Percentiles rank a stretch among this genome's conserved stretches.
phyloP scores from a whole-genome alignment of 2,797 vertebrate species.

The Anabas testudineus region DNA sequence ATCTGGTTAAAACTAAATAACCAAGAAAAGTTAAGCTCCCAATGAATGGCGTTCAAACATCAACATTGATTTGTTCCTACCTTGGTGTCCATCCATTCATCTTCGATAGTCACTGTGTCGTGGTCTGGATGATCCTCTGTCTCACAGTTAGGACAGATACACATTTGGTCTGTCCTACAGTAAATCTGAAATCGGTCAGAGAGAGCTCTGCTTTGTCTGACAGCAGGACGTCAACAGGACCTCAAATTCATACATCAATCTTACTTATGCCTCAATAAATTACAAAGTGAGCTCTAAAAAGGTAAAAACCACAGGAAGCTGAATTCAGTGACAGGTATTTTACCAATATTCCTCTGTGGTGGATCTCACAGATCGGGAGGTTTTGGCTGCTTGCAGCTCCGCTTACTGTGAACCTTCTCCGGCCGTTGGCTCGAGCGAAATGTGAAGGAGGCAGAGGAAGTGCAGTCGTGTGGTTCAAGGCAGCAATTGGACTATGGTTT shows the following conservation, averaged over 20 bases:
- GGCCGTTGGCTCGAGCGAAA: neutral
- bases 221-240: neutral
- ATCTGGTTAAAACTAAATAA: neutral
- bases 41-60: neutral
- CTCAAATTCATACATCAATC: neutral
- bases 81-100: conserved; percentile 76
- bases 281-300: too few species aligned
- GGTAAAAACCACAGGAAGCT: too few species aligned
- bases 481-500: neutral
- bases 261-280: neutral
- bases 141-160: conserved; percentile 75
- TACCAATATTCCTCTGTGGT: conserved; percentile 72
- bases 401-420: conserved; percentile 74
- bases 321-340: neutral
- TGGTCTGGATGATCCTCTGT: conserved; percentile 68
- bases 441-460: accelerated
- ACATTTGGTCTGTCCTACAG: conserved; percentile 73
- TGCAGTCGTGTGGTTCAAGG: neutral
- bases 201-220: neutral
- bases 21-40: too few species aligned
- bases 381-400: conserved; percentile 47
- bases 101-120: conserved; percentile 68
- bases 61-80: conserved; percentile 39
- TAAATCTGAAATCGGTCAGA: conserved; percentile 63
- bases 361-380: conserved; percentile 66